Evolutionary conservation across 2,113 vertebrate species (phyloP), one percentile per base, ranked within the genome.

Genomic region (Ia io): DNA sequence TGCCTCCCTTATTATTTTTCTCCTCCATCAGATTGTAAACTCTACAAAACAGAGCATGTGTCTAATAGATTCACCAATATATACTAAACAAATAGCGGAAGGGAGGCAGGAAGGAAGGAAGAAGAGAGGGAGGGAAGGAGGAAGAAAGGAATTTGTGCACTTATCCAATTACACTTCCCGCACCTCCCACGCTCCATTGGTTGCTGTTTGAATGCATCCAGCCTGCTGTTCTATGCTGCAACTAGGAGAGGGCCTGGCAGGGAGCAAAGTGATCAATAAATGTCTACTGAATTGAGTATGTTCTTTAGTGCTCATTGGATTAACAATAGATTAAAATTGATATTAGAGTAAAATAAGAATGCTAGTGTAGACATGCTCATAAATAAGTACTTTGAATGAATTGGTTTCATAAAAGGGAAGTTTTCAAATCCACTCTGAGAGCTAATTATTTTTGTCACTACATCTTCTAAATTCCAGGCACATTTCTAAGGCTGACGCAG

Each of bases 171-270:
- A 9, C 0, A 11, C 16, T 22, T 30, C 22, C 32, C 0, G 0
- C 14, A 0, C 12, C 40, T 11, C 37, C 28, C 11, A 1, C 10
- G 0, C 35, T 2, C 0, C 16, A 7, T 1, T 1, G 44, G 20
- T 4, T 30, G 30, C 76, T 14, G 16, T 23, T 16, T 8, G 5
- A 17, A 0, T 1, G 25, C 84, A 20, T 18, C 16, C 0, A 0
- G 9, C n/a, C 1, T 65, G 61, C 61, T 3, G 0, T 18, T 28
- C 25, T 6, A 0, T 7, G 30, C 23, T 13, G n/a, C 35, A 32
- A 51, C 82, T 13, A 23, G 16, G 51, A 9, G 37, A 1, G 1
- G 2, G 30, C 35, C 67, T 18, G 44, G 87, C 49, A 35, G 49
- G 14, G 22, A 56, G 18, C 6, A 22, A 17, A 22, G 40, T 1